Base-by-base conservation (phyloP, 2,888 invertebrate species). In the Cantharis rufa region DNA sequence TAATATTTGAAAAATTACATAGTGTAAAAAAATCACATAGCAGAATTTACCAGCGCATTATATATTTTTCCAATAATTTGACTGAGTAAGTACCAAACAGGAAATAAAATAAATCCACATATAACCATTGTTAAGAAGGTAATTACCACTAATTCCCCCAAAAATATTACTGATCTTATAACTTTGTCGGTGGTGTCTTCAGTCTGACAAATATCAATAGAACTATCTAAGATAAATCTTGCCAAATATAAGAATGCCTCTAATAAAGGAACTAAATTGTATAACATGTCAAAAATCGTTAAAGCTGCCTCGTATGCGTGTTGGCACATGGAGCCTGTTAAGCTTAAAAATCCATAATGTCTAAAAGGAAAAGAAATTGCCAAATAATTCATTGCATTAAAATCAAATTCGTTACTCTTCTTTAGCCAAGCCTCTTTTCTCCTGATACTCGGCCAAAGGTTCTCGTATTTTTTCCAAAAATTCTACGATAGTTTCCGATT, bases 371-470 rank as follows among this genome's bases (percentile, higher is more conserved):
- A n/a, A 86, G 70, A 24, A 69, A 64, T 62, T 21, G 73, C 74
- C 10, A 10, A 13, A 73, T 15, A 69, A 18, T 21, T 28, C n/a
- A 27, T 27, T 27, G n/a, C 15, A 11, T n/a, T 24, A 66, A 32
- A 70, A 69, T 70, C 11, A 21, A 32, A 15, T 32, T 72, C 82
- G 83, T 82, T 84, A 87, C 87, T 86, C 86, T 28, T 82, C 81
- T 82, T 82, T 84, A 0, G 85, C 76, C 70, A 87, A 80, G 9
- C 88, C 87, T 68, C 83, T 81, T 24, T 81, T 78, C 77, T 86
- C 86, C 80, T 87, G 86, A 74, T 87, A 88, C 27, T 85, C 85
- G 0, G 86, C 85, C n/a, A 88, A 78, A 4, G 86, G 87, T 74
- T 86, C 84, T 73, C 88, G 80, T 13, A 86, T 75, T 68, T 81